Percentiles rank a stretch among this genome's conserved stretches.
Evolutionary conservation across 2,797 vertebrate genomes (phyloP).

Genomic region (Diplodus sargus): DNA sequence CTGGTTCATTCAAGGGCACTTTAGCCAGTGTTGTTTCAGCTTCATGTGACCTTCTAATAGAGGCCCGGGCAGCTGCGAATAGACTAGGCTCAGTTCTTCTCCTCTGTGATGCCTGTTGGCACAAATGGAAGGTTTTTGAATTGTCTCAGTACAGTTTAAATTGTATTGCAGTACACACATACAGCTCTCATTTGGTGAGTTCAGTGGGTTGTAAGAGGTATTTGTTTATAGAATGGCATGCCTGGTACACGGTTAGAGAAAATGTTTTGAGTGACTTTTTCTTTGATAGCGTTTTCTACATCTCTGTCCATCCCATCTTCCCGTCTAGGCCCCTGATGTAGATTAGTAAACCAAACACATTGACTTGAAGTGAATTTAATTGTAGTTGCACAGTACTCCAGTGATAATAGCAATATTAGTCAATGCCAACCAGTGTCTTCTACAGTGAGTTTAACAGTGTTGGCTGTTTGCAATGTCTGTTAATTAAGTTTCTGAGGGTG

Average conservation of each 20-base stretch:
- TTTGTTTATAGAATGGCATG: background rate
- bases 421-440: too few species aligned
- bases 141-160: background rate
- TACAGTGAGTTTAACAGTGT: background rate
- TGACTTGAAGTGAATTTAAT: background rate
- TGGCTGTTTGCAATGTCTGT: background rate
- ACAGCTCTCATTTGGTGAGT: constrained; percentile 1
- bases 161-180: too few species aligned
- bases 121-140: constrained; percentile 17
- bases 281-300: background rate
- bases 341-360: background rate
- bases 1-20: constrained; percentile 42
- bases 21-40: constrained; percentile 2
- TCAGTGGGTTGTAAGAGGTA: background rate
- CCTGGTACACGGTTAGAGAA: background rate
- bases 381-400: background rate
- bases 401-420: background rate
- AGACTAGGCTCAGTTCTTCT: background rate
- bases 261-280: background rate
- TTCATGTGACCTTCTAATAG: constrained; percentile 5
- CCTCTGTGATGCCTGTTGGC: background rate
- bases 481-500: background rate
- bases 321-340: background rate
- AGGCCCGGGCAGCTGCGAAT: constrained; percentile 2
- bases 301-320: background rate